phyloP scores from a whole-genome alignment of 1,140 invertebrate genomes.

The Drosophila repleta region DNA sequence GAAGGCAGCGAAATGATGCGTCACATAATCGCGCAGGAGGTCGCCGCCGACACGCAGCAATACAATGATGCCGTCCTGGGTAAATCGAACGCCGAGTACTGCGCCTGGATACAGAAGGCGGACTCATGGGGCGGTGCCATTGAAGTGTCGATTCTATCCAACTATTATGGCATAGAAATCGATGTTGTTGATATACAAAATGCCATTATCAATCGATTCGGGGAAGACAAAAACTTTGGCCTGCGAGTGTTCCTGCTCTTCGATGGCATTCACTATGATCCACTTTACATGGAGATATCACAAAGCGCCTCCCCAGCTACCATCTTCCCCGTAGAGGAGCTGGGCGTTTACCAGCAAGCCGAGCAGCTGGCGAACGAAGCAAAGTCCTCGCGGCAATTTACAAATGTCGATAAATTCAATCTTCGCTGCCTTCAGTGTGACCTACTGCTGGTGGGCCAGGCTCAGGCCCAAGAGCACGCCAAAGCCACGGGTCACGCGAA shows the following conservation, averaged over 20 bases:
- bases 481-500: constrained; percentile 92
- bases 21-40: constrained; percentile 93
- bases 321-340: constrained; percentile 91
- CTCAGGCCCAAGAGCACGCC: constrained; percentile 93
- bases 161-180: constrained; percentile 95
- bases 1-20: constrained; percentile 90
- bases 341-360: constrained; percentile 90
- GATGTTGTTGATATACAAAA: constrained; percentile 96
- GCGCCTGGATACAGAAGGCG: constrained; percentile 92
- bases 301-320: constrained; percentile 90
- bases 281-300: constrained; percentile 92
- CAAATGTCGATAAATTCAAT: constrained; percentile 94
- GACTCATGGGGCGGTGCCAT: constrained; percentile 98
- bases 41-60: constrained; percentile 89
- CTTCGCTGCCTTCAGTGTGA: constrained; percentile 93
- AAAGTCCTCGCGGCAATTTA: constrained; percentile 92
- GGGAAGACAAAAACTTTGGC: constrained; percentile 94
- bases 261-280: constrained; percentile 98
- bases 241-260: constrained; percentile 95
- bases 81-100: constrained; percentile 93
- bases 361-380: constrained; percentile 93
- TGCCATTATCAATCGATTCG: constrained; percentile 95
- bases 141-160: constrained; percentile 94
- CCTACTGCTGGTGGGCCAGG: constrained; percentile 89
- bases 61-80: constrained; percentile 95